Conservation (phyloP, 2,888 invertebrate genomes). For the Adelognathus sp. region DNA sequence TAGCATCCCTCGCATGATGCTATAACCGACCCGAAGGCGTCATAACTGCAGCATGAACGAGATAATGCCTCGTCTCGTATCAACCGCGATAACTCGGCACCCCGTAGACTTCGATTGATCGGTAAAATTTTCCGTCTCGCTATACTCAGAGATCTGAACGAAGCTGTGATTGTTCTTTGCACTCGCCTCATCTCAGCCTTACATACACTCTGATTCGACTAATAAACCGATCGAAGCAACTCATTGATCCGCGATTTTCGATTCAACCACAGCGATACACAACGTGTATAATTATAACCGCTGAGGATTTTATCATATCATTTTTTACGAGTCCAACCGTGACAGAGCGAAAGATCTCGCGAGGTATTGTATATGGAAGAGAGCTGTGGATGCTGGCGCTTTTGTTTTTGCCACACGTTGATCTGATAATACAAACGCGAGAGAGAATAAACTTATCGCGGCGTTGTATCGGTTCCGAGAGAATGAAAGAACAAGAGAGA, state of each 20-base stretch:
- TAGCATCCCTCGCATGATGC: neutral
- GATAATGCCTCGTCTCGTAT: conserved; percentile 12
- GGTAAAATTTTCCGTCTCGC: conserved; percentile 49
- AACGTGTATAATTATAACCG: conserved; percentile 47
- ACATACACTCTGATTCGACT: neutral
- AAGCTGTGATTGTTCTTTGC: conserved; percentile 2
- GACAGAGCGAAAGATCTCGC: conserved; percentile 55
- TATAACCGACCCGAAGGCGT: neutral
- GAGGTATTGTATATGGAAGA: conserved; percentile 18
- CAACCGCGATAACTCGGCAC: conserved; percentile 30
- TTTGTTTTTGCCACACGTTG: conserved; percentile 76
- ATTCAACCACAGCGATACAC: conserved; percentile 36
- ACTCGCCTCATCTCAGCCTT: neutral
- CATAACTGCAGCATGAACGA: neutral
- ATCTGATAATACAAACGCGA: conserved; percentile 54
- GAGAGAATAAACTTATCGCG: conserved; percentile 75
- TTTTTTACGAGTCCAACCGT: conserved; percentile 58
- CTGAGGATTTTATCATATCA: conserved; percentile 56
- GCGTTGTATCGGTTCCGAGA: conserved; percentile 73
- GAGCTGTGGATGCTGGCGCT: conserved; percentile 60
- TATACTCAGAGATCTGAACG: conserved; percentile 15
- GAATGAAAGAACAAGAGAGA: conserved; percentile 40
- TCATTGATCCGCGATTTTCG: conserved; percentile 30
- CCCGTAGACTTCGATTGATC: conserved; percentile 45
- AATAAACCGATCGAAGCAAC: conserved; percentile 2